Conservation (phyloP, 2,113 vertebrate genomes). For the Formicarius rufipectus region DNA sequence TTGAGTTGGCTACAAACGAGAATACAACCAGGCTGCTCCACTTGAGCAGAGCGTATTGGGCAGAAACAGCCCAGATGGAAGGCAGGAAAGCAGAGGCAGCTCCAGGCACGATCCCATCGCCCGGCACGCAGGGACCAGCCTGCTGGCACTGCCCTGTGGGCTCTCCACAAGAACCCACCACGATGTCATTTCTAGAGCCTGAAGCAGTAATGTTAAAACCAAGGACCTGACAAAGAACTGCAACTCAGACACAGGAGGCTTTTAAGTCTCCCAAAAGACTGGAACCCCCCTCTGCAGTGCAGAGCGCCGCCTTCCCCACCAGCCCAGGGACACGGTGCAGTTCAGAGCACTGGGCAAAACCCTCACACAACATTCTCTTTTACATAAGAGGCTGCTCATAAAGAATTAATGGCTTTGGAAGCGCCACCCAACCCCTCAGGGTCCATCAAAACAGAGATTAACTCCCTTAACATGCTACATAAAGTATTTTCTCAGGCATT, state of each 20-base stretch:
- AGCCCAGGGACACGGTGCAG: accelerated
- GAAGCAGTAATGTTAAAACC: not conserved
- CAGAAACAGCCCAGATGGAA: slow-evolving; percentile 30
- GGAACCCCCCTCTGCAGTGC: not conserved
- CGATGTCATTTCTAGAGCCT: not conserved
- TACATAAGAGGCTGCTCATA: slow-evolving; percentile 5
- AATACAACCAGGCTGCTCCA: not conserved
- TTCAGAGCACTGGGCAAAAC: not conserved
- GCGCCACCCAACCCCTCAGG: not conserved
- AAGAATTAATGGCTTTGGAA: slow-evolving; percentile 27
- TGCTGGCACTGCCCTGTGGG: not conserved
- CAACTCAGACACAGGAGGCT: not conserved
- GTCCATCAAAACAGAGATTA: slow-evolving; percentile 8
- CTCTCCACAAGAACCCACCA: not conserved
- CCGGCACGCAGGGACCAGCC: not conserved
- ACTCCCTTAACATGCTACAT: not conserved
- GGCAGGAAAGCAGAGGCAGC: not conserved
- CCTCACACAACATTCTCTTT: not conserved
- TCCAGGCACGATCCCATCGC: not conserved
- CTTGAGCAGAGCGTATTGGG: not conserved
- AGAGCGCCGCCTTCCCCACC: not conserved
- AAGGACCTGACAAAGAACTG: not conserved
- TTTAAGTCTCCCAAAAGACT: not conserved
- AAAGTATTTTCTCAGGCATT: not conserved
- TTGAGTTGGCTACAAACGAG: not conserved